Evolutionary conservation across 2,113 vertebrate genomes (phyloP), one percentile per base, ranked within the genome.

Genomic region (Edolisoma coerulescens): DNA sequence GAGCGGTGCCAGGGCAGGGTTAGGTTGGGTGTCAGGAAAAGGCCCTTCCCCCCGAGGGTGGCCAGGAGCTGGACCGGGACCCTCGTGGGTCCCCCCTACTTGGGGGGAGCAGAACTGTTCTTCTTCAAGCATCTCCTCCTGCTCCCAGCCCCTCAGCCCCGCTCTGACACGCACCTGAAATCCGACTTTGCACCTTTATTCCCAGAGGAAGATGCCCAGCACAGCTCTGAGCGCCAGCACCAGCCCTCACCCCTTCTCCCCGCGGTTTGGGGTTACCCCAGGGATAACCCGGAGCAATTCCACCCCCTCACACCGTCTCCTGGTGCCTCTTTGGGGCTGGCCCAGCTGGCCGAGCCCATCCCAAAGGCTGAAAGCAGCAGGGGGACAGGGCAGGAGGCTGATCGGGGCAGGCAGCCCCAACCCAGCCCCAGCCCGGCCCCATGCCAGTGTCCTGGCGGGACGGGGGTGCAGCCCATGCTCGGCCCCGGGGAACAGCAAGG

Each of bases 91-190:
- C 10, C 28, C 42, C 42, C n/a, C n/a, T n/a, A n/a, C n/a, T n/a
- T n/a, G n/a, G n/a, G 47, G 39, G 33, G 11, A 60, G 24, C 2
- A 13, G 52, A 7, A 11, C 11, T 27, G 0, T 9, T 22, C 7
- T 27, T n/a, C 30, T 28, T 16, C 13, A 12, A 16, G 10, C 35
- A 41, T 2, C n/a, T 23, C 12, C 42, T 49, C 56, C 35, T 12
- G 21, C 59, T 47, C 5, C 0, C 16, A 28, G 19, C 64, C 24
- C 54, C 47, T 13, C 61, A 10, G 37, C 7, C n/a, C 75, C 3
- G 35, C 78, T 68, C 80, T 3, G 0, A 18, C 18, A 0, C 0
- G 1, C 44, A 15, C 24, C 49, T 1, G 1, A 67, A 64, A 19
- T 13, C 35, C 7, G 0, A 7, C 4, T 56, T 47, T 4, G 13